These are phyloP conservation scores for Aldrovandia affinis DNA, from an alignment of 2,797 vertebrate genomes.

Conservation along the genomic window DNA sequence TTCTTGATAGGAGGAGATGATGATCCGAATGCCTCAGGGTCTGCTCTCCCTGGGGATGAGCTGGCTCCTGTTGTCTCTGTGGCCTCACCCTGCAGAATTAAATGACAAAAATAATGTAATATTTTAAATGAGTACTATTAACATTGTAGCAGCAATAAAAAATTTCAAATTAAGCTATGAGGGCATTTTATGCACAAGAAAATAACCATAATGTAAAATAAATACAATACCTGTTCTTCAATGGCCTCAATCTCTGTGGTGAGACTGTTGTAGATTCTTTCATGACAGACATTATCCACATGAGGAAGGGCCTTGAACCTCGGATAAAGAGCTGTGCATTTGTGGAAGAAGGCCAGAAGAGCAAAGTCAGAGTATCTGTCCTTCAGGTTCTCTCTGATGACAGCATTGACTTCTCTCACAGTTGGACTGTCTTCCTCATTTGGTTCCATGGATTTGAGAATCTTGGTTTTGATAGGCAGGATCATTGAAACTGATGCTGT, in stretches of 20 bases:
- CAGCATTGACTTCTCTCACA: conserved; percentile 33
- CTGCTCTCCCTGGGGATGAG: conserved; percentile 3
- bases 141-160: conserved; percentile 8
- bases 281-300: conserved; percentile 21
- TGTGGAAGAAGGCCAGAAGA: conserved; percentile 35
- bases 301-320: conserved; percentile 33
- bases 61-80: conserved; percentile 5
- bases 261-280: not conserved
- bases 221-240: conserved; percentile 29
- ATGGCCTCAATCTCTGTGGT: conserved; percentile 14
- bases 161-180: conserved; percentile 19
- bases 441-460: conserved; percentile 23
- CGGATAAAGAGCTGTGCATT: conserved; percentile 33
- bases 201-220: no score
- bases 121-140: conserved; percentile 24
- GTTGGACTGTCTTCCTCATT: conserved; percentile 30
- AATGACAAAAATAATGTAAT: conserved; percentile 14
- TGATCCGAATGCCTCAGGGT: conserved; percentile 19
- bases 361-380: conserved; percentile 30
- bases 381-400: conserved; percentile 36
- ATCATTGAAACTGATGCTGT: conserved; percentile 31
- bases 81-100: no score
- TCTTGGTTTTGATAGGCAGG: conserved; percentile 30
- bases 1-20: conserved; percentile 34
- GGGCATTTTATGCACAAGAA: conserved; percentile 23